phyloP scores from a whole-genome alignment of 1,140 invertebrate species.

The Cryptotermes secundus region DNA sequence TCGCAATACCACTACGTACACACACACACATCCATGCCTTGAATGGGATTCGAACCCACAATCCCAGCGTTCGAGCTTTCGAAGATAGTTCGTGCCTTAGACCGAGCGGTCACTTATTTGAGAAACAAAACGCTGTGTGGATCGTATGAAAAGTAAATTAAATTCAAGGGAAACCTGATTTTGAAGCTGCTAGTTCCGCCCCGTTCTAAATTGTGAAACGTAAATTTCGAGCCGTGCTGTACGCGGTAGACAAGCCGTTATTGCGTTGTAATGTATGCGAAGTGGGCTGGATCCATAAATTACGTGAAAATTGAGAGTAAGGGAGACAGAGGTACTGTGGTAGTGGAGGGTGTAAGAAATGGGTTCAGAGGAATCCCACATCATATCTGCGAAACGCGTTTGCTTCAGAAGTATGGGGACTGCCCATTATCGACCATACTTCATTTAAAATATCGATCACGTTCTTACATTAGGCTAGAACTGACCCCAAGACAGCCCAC shows the following conservation, averaged over 20 bases:
- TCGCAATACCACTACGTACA: too few relatives aligned
- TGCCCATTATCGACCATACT: not conserved
- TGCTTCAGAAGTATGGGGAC: not conserved
- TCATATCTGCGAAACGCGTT: not conserved
- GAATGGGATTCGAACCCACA: too few relatives aligned
- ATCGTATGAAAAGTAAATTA: too few relatives aligned
- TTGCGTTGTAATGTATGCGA: conserved; percentile 2
- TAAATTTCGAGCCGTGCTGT: not conserved
- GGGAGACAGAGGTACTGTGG: not conserved
- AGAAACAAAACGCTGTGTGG: too few relatives aligned
- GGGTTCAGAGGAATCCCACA: not conserved
- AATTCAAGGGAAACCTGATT: too few relatives aligned
- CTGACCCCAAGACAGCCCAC: not conserved
- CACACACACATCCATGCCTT: too few relatives aligned
- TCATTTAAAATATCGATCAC: not conserved
- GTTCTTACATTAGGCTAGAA: not conserved
- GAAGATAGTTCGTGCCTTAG: too few relatives aligned
- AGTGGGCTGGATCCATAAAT: conserved; percentile 14
- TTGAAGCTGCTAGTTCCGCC: not conserved
- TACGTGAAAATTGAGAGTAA: not conserved
- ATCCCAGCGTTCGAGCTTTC: too few relatives aligned
- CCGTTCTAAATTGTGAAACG: not conserved
- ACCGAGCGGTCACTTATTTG: too few relatives aligned
- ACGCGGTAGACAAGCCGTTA: not conserved
- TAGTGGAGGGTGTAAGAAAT: not conserved